Evolutionary conservation across 2,113 vertebrate genomes (phyloP), one percentile per base, ranked within the genome.

Genomic region (Ammospiza nelsoni): DNA sequence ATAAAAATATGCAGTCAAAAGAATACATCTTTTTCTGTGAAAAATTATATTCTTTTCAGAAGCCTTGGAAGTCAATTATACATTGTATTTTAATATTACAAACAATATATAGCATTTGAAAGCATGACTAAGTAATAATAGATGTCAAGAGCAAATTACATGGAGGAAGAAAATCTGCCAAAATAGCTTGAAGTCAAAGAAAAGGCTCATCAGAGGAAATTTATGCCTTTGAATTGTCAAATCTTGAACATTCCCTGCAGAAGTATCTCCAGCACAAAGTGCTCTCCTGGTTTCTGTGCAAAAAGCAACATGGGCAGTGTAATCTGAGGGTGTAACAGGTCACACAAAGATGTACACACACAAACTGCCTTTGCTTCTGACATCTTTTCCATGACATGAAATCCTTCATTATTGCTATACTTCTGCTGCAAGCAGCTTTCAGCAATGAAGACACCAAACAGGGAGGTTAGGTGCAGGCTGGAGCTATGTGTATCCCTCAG

Each of bases 181-280:
- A 86, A 94, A 83, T 19, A 84, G 39, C 68, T 35, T 33, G 52
- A 84, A 67, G 68, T 66, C 33, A 80, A 77, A 88, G 51, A 74
- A 90, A 93, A 93, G 51, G 39, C 77, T 68, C 39, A 84, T 84
- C 65, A 87, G 72, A 82, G 81, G 31, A 72, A 91, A 84, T n/a
- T 21, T 9, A 57, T 1, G 5, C 52, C 58, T 89, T 95, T 65
- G 15, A 15, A 52, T 31, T 89, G 63, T 25, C 65, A 75, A 48
- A 58, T 28, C 66, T 61, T 65, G 57, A 87, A 41, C 28, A 35
- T 3, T 68, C n/a, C 33, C 16, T 61, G 73, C 61, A 96, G 68
- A 61, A 79, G 5, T 5, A n/a, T 27, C 69, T 78, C 76, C 52
- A 44, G 65, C 12, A 44, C 22, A 43, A 11, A 31, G 23, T 75